These are phyloP conservation scores for Spinus olivaceus DNA, from an alignment of 2,797 vertebrate genomes.

Conservation along the genomic window DNA sequence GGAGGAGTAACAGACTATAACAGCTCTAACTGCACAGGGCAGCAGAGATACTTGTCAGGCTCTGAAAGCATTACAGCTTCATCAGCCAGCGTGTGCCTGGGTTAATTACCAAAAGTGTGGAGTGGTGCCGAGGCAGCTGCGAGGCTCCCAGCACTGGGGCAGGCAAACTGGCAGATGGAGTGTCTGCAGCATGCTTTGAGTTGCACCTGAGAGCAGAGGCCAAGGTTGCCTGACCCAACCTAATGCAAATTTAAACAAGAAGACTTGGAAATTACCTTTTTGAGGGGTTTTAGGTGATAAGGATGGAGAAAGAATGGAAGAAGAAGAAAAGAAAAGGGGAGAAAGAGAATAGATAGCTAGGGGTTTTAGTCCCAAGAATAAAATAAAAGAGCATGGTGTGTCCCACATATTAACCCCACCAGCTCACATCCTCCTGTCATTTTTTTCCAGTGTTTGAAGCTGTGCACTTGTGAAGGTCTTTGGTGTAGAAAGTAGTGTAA, in stretches of 20 bases:
- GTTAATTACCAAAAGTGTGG: not conserved
- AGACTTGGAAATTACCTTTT: not conserved
- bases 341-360: not conserved
- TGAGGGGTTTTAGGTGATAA: not conserved
- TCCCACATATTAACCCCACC: not conserved
- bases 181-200: not conserved
- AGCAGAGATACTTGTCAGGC: not conserved
- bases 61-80: not conserved
- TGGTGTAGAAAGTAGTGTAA: not conserved
- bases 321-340: not conserved
- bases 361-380: not conserved
- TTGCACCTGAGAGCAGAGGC: not conserved
- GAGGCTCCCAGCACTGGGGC: not conserved
- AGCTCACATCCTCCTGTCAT: not conserved
- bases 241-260: not conserved
- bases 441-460: not conserved
- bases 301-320: not conserved
- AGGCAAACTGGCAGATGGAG: fast-evolving
- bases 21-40: not conserved
- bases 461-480: not conserved
- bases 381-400: not conserved
- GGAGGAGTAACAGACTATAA: not conserved
- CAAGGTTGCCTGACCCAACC: not conserved
- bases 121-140: not conserved
- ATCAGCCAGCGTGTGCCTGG: not conserved